Evolutionary conservation across 2,888 invertebrate species (phyloP), one percentile per base, ranked within the genome.

Genomic region (Bugulina stolonifera): DNA sequence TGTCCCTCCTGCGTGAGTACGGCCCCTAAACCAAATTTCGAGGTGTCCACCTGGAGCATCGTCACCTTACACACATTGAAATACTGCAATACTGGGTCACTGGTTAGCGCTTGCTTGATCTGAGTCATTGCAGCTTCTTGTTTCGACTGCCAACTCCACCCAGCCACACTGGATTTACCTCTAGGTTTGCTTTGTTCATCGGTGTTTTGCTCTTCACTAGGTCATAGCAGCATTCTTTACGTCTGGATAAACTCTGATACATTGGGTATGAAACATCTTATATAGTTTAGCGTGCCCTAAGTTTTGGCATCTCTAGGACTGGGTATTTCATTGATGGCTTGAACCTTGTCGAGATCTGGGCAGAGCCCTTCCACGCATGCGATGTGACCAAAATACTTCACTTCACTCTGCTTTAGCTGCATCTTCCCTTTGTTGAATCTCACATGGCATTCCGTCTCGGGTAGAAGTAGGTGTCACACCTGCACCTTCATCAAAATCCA

Each of bases 1-100:
- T 71, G 43, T 1, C 73, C 69, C 35, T 72, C 71, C 69, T 76
- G 76, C 34, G 75, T 52, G 1, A 75, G 29, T 32, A 58, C 58
- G 3, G 71, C 72, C 27, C 75, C 75, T 22, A 76, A 69, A 1
- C 76, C 77, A 43, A 29, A 52, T 35, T 73, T 70, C 1, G 75
- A 73, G 1, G 73, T 71, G 71, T 77, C 76, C 2, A 71, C 52
- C 54, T 75, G 73, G 3, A 75, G 71, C 0, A 25, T 35, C n/a
- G 57, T 25, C 1, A 18, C 54, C 3, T 73, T 70, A 23, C 35
- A 25, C 32, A 35, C 52, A 18, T 76, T 73, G 58, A 71, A 77
- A 54, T 69, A 77, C 29, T 57, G 27, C 18, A 76, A 73, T 25
- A 75, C 73, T 69, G 75, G 75, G 58, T 32, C 69, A 32, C 10